A percentile compares a stretch with the other conserved stretches of the same genome.
Conservation (phyloP, 2,888 invertebrate species). For the Scotopteryx bipunctaria region DNA sequence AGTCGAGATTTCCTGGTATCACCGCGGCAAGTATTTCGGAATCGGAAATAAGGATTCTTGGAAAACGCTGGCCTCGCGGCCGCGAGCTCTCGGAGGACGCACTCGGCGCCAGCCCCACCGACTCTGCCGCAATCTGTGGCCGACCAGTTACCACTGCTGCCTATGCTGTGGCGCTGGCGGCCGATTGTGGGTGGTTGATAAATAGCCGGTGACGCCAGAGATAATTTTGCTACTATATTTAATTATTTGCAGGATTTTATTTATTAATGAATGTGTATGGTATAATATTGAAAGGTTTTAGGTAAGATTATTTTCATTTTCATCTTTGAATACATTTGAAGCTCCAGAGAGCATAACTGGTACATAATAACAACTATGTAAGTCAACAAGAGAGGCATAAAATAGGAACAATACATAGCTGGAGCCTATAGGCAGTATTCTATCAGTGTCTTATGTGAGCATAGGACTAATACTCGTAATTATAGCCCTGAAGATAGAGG, state of each 20-base stretch:
- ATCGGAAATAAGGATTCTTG: slow-evolving; percentile 80
- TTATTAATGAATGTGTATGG: no score
- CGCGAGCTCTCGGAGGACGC: slow-evolving; percentile 50
- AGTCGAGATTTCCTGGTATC: slow-evolving; percentile 74
- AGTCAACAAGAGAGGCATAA: no score
- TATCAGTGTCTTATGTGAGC: no score
- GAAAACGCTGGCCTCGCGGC: slow-evolving; percentile 71
- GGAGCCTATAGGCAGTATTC: no score
- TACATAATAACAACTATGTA: no score
- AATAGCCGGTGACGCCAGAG: slow-evolving; percentile 15
- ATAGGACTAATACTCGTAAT: no score
- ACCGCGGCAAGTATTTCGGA: slow-evolving; percentile 75
- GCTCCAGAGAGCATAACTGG: no score
- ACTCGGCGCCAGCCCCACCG: slow-evolving; percentile 28
- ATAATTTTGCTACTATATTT: slow-evolving; percentile 1
- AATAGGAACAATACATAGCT: no score
- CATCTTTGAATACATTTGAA: no score
- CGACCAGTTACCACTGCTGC: slow-evolving; percentile 9
- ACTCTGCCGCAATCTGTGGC: slow-evolving; percentile 10
- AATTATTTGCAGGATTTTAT: not conserved
- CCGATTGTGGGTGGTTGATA: slow-evolving; percentile 11
- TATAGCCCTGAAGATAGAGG: no score
- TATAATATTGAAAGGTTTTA: no score
- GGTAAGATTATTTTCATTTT: no score
- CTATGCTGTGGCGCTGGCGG: slow-evolving; percentile 5